Base-by-base conservation (phyloP, 1,140 invertebrate species). In the Heliconius himera region DNA sequence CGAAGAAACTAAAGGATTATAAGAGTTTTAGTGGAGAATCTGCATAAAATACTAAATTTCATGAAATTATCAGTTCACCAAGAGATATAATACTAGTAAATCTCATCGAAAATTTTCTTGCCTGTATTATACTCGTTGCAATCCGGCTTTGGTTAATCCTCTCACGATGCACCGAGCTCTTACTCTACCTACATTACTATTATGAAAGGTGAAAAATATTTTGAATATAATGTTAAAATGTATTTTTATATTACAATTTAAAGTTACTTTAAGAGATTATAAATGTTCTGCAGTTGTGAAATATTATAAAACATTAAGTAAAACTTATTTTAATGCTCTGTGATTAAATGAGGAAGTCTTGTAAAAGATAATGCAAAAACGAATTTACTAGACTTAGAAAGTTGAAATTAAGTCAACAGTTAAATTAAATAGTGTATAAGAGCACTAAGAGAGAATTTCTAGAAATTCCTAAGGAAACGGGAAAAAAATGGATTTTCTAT, bases 101-200 rank as follows among this genome's bases (percentile, higher is more conserved):
- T 66, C 60, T 66, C 60, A 66, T 29, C 26, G 60, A 66, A 66
- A 66, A 66, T 66, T 66, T 66, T 66, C 60, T 66, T 66, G 60
- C 60, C 60, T 11, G 60, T 66, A 66, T 66, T 66, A 66, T 66
- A 6, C 22, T 29, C 22, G 60, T 66, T 8, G 60, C 60, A 29
- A 66, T 66, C 60, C 60, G 60, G 60, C 60, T 66, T 66, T 66
- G 60, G 9, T 66, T 66, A 66, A 66, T 66, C 60, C 60, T 66
- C 60, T 66, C 60, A 66, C 60, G 60, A 66, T 66, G 60, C 60
- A 66, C 60, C 13, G 4, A 29, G 60, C 60, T 66, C 22, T n/a
- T 66, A 26, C 60, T 66, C 22, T 66, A 66, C 22, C 60, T 66
- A 66, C 60, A 66, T 29, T 66, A 29, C 60, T 66, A 29, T 66